phyloP scores from a whole-genome alignment of 1,140 invertebrate species.

The Vollenhovia emeryi region DNA sequence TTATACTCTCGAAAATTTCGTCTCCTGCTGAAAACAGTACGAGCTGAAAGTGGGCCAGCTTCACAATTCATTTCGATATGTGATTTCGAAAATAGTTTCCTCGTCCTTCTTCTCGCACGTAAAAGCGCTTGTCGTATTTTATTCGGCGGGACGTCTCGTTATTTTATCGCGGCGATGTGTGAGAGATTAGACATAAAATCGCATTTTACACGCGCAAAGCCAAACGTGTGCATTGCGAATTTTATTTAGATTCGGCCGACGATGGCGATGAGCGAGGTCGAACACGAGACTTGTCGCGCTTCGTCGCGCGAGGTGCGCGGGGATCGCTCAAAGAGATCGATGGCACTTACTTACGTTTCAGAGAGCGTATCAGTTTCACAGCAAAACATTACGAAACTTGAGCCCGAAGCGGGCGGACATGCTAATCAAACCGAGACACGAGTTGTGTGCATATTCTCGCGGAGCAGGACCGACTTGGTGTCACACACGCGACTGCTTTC shows the following conservation, averaged over 20 bases:
- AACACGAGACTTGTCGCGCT: neutral
- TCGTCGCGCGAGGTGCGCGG: neutral
- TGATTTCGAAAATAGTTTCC: neutral
- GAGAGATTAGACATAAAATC: neutral
- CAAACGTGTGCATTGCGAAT: neutral
- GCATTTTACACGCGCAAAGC: neutral
- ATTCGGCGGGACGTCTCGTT: neutral
- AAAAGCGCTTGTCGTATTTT: neutral
- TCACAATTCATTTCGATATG: neutral
- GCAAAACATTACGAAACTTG: slow-evolving; percentile 24
- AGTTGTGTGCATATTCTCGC: neutral
- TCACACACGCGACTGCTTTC: neutral
- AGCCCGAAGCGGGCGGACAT: slow-evolving; percentile 30
- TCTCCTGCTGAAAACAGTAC: neutral
- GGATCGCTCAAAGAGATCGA: slow-evolving; percentile 46
- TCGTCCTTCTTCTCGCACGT: neutral
- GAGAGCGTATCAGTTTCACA: slow-evolving; percentile 56
- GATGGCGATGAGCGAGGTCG: neutral
- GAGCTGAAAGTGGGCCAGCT: neutral
- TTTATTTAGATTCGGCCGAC: neutral
- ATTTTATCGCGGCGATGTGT: neutral
- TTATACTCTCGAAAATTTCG: slow-evolving; percentile 2
- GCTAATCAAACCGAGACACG: slow-evolving; percentile 8
- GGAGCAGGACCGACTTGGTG: neutral
- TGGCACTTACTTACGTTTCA: slow-evolving; percentile 61